Evolutionary conservation across 2,797 vertebrate species (phyloP).

Genomic region (Zalophus californianus): DNA sequence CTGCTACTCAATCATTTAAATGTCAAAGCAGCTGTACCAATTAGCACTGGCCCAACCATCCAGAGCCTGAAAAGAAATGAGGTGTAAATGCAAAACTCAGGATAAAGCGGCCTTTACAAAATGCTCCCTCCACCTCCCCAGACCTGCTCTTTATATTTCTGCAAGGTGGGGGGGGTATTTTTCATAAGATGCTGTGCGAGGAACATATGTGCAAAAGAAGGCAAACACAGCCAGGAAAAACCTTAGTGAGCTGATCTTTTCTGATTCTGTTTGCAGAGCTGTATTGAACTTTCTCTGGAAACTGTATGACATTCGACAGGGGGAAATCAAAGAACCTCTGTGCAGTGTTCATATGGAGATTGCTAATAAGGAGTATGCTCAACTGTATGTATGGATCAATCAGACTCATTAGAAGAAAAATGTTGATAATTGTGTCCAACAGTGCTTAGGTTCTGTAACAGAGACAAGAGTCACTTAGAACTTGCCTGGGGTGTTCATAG

Average conservation of each 20-base stretch:
- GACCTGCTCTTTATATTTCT: slow-evolving; percentile 11
- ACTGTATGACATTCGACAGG: neutral
- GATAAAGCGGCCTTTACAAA: slow-evolving; percentile 30
- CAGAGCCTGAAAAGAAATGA: slow-evolving; percentile 58
- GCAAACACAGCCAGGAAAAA: neutral
- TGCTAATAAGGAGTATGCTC: slow-evolving; percentile 4
- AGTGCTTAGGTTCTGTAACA: slow-evolving; percentile 26
- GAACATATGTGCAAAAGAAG: neutral
- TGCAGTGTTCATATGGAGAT: neutral
- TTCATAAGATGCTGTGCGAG: slow-evolving; percentile 12
- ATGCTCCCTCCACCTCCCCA: neutral
- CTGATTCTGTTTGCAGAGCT: slow-evolving; percentile 46
- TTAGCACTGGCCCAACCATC: slow-evolving; percentile 30
- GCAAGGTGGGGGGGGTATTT: neutral
- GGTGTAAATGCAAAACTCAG: slow-evolving; percentile 47
- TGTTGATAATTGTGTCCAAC: slow-evolving; percentile 37
- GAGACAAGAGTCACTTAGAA: neutral
- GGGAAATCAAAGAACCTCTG: slow-evolving; percentile 45
- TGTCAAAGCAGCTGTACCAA: slow-evolving; percentile 63
- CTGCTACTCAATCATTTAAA: slow-evolving; percentile 56
- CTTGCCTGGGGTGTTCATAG: neutral
- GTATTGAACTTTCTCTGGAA: slow-evolving; percentile 55
- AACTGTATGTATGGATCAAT: slow-evolving; percentile 39
- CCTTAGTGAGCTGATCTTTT: neutral
- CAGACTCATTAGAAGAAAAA: slow-evolving; percentile 53